phyloP scores from a whole-genome alignment of 2,888 invertebrate species.

The Hydriomena furcata region DNA sequence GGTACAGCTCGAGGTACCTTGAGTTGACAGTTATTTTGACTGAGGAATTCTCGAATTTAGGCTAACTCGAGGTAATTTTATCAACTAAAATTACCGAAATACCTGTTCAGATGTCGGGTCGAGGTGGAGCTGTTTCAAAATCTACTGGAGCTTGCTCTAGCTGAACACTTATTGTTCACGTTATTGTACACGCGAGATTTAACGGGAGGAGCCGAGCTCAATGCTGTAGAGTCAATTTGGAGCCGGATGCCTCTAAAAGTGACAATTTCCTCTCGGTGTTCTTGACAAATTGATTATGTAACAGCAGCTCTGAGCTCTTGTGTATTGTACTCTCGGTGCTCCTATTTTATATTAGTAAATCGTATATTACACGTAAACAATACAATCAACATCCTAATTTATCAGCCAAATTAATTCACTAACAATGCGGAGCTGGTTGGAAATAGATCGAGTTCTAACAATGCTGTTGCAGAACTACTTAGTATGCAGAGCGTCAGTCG shows the following conservation, averaged over 20 bases:
- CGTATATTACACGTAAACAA: slow-evolving; percentile 21
- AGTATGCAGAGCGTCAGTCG: slow-evolving; percentile 27
- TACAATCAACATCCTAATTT: slow-evolving; percentile 28
- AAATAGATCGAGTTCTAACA: slow-evolving; percentile 43
- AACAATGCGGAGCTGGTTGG: slow-evolving; percentile 37
- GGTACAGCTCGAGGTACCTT: too few relatives aligned
- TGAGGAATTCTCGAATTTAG: too few relatives aligned
- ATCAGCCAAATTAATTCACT: slow-evolving; percentile 24
- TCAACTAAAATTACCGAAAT: too few relatives aligned
- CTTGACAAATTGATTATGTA: slow-evolving; percentile 37
- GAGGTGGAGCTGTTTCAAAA: too few relatives aligned
- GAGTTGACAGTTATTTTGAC: too few relatives aligned
- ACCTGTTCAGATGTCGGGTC: too few relatives aligned
- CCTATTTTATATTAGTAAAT: slow-evolving; percentile 27
- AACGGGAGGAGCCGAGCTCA: slow-evolving; percentile 45
- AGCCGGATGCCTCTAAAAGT: slow-evolving; percentile 62
- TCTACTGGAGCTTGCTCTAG: neutral
- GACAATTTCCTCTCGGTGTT: slow-evolving; percentile 59
- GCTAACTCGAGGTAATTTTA: too few relatives aligned
- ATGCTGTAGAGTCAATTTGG: slow-evolving; percentile 58
- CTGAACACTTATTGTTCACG: neutral
- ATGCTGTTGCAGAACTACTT: slow-evolving; percentile 47
- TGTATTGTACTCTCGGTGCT: slow-evolving; percentile 8
- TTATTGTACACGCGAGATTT: slow-evolving; percentile 23
- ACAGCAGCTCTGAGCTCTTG: slow-evolving; percentile 18